Percentiles rank a stretch among this genome's conserved stretches.
Evolutionary conservation across 2,888 invertebrate species (phyloP).

Genomic region (Drosophila tripunctata): DNA sequence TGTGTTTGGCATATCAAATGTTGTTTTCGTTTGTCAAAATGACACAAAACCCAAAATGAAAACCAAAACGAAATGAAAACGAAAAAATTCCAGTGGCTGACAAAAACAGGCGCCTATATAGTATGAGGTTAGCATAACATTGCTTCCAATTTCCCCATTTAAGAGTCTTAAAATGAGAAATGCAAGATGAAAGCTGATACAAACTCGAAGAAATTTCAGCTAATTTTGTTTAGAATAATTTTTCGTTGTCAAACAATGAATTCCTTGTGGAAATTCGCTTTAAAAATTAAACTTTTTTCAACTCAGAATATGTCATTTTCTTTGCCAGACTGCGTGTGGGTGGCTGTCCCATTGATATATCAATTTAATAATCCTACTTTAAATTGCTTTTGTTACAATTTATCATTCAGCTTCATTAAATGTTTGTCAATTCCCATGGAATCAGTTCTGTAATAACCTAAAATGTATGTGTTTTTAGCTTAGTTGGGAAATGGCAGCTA

Average conservation of each 20-base stretch:
- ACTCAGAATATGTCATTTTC: background rate
- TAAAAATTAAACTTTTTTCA: constrained; percentile 1
- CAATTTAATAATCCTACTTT: constrained; percentile 31
- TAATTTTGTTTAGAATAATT: background rate
- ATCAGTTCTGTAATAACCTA: constrained; percentile 37
- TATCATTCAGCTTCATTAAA: constrained; percentile 32
- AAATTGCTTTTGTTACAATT: constrained; percentile 32
- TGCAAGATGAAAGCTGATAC: background rate
- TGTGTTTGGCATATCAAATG: constrained; percentile 68
- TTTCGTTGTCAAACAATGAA: background rate
- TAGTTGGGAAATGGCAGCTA: background rate
- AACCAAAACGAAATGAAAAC: constrained; percentile 38
- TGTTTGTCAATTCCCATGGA: constrained; percentile 21
- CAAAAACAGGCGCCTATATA: constrained; percentile 16
- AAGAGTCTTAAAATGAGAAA: background rate
- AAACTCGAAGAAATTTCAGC: background rate
- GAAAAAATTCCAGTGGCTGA: constrained; percentile 34
- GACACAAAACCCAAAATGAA: constrained; percentile 56
- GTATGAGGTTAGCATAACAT: background rate
- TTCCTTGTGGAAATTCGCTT: background rate
- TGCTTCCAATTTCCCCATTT: constrained; percentile 1
- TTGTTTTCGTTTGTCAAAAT: constrained; percentile 69
- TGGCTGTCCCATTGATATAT: constrained; percentile 14
- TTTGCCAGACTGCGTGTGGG: background rate
- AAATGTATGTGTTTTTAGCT: constrained; percentile 8